Evolutionary conservation across 2,113 vertebrate genomes (phyloP).

Genomic region (Rhegmatorhina hoffmannsi): DNA sequence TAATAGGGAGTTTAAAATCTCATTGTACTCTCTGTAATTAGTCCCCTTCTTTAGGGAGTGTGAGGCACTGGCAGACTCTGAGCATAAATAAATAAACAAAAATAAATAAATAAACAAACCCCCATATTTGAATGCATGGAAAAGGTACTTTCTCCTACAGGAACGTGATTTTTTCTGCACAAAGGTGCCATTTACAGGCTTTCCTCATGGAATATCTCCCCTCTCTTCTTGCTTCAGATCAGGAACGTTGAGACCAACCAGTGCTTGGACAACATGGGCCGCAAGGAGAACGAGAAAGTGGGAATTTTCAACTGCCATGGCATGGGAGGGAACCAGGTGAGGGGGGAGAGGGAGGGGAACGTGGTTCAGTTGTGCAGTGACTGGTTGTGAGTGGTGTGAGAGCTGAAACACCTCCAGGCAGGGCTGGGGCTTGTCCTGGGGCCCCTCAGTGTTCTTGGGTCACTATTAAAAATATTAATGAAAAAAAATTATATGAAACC

Average conservation of each 20-base stretch:
- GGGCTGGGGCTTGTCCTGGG: not conserved
- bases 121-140: accelerated
- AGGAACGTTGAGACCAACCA: conserved; percentile 98
- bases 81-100: not conserved
- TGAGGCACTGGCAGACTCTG: not conserved
- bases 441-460: not conserved
- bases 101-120: not conserved
- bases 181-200: accelerated
- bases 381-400: not conserved
- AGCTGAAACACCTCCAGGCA: not conserved
- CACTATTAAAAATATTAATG: not conserved
- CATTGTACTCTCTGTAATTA: not conserved
- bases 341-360: not conserved
- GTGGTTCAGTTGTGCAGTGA: accelerated
- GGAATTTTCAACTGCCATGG: conserved; percentile 99
- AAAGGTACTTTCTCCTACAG: not conserved
- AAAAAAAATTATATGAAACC: not conserved
- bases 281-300: conserved; percentile 98
- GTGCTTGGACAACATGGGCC: conserved; percentile 98
- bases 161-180: accelerated
- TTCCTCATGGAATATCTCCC: not conserved
- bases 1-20: not conserved
- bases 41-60: not conserved
- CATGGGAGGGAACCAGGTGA: conserved; percentile 99
- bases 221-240: conserved; percentile 78